A percentile compares a stretch with the other conserved stretches of the same genome.
Evolutionary conservation across 2,113 vertebrate species (phyloP).

Genomic region (Notarius quadriscutis): DNA sequence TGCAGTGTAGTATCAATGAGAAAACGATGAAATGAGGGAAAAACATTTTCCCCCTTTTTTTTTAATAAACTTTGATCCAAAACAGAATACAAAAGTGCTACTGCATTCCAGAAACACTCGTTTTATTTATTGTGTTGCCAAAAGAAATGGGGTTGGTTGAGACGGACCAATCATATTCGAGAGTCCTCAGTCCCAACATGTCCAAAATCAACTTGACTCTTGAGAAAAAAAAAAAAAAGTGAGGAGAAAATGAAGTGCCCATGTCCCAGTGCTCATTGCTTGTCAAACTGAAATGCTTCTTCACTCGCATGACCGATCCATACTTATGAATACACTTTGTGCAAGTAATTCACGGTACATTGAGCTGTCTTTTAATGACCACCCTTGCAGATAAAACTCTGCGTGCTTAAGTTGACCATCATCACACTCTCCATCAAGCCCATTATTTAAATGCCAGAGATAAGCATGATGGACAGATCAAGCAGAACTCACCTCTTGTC

Average conservation of each 20-base stretch:
- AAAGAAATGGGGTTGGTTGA: not conserved
- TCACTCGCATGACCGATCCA: not conserved
- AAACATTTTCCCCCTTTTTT: not conserved
- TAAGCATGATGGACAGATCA: not conserved
- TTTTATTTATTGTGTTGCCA: not conserved
- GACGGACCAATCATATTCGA: not conserved
- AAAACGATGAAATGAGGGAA: not conserved
- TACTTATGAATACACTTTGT: not conserved
- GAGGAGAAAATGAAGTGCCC: not conserved
- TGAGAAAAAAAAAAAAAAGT: not conserved
- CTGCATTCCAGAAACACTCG: not conserved
- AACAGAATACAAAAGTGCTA: not conserved
- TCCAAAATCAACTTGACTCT: not conserved
- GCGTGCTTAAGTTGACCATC: not conserved
- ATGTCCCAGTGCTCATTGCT: not conserved
- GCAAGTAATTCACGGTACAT: not conserved
- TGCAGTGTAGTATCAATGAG: not conserved
- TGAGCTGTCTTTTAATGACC: not conserved
- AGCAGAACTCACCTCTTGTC: constrained; percentile 78
- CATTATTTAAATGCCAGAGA: not conserved
- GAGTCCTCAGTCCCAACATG: not conserved
- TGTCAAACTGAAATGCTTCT: constrained; percentile 4
- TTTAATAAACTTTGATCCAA: not conserved
- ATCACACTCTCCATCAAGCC: not conserved
- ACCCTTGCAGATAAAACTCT: not conserved